Evolutionary conservation across 2,888 invertebrate species (phyloP), one percentile per base, ranked within the genome.

Genomic region (Parasteatoda lunata): DNA sequence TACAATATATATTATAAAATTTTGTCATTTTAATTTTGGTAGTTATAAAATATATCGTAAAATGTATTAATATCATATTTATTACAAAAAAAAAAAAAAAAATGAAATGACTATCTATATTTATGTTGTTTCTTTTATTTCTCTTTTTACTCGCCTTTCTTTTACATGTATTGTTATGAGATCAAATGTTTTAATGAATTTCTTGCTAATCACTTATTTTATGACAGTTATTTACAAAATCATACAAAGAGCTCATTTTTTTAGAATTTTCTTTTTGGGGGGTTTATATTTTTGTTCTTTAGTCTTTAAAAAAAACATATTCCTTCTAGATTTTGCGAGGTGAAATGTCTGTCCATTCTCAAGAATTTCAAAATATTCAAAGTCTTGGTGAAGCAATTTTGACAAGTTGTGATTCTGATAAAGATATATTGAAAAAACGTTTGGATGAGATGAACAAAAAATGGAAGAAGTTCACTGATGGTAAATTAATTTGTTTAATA

Each of bases 331-430:
- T 94, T 76, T 96, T 98, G 93, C 94, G 97, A 90, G 97, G 97
- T 91, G 98, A 98, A 90, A 95, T 98, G 0, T 96, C 97, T 95
- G 96, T 97, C 92, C 96, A 96, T 91, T 96, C 96, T n/a, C 97
- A 97, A 11, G 98, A 98, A 92, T 97, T 95, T 90, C 98, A 98
- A 91, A 96, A 96, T 92, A 96, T 96, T 90, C 95, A 95, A 91
- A 95, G 95, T 0, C 93, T 96, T 3, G 98, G 97, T 0, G 97
- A 97, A 90, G 95, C 96, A 0, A 97, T 98, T 93, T 94, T 98
- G 77, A 94, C 95, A 0, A 94, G 96, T 72, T 97, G 97, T 90
- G 98, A 98, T 91, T 95, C 96, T 76, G 98, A 98, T 91, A 97
- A 97, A 91, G 97, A 97, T 73, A 94, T 96, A 2, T 96, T 98